A percentile compares a stretch with the other conserved stretches of the same genome.
These are phyloP conservation scores for Carollia perspicillata DNA, from an alignment of 2,113 vertebrate species.

Conservation along the genomic window DNA sequence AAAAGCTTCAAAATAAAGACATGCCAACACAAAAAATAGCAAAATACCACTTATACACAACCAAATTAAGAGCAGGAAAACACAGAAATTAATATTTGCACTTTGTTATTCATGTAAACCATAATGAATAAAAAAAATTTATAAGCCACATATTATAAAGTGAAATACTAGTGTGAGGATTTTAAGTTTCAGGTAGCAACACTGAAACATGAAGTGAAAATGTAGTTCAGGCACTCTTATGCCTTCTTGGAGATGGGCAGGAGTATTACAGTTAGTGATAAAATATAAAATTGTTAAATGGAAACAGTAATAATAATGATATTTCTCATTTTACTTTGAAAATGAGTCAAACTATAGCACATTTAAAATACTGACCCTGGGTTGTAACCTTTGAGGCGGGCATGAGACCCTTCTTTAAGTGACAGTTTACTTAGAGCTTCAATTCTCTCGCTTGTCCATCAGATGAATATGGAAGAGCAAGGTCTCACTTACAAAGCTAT, in stretches of 20 bases:
- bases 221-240: neutral
- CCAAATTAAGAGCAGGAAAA: neutral
- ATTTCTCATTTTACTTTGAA: neutral
- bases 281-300: slow-evolving; percentile 5
- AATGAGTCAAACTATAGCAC: neutral
- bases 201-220: neutral
- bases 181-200: neutral
- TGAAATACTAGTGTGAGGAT: neutral
- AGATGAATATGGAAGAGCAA: neutral
- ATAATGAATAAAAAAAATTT: neutral
- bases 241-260: neutral
- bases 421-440: neutral
- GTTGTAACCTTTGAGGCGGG: neutral
- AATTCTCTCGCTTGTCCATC: neutral
- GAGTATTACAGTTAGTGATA: neutral
- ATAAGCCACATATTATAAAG: neutral
- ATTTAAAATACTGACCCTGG: neutral
- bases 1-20: neutral
- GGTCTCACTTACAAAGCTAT: neutral
- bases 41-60: neutral
- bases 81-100: neutral
- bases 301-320: neutral
- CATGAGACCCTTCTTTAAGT: neutral
- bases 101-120: neutral
- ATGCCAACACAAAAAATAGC: neutral